A percentile compares a stretch with the other conserved stretches of the same genome.
Conservation (phyloP, 2,113 vertebrate genomes). For the Cyprinodon tularosa region DNA sequence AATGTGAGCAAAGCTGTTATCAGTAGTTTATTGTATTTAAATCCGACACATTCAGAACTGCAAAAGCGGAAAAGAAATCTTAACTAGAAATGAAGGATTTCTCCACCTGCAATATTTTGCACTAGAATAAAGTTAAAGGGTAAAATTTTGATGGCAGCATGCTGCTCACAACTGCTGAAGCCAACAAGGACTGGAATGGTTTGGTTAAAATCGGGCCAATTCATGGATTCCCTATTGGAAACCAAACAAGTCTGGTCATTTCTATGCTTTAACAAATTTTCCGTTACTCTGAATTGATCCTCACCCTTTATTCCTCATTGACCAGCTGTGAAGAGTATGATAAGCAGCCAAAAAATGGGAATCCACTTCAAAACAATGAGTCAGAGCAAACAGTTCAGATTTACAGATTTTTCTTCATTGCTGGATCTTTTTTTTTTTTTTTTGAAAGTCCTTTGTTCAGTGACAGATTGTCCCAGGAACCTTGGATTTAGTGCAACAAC, state of each 20-base stretch:
- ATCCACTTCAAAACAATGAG: slow-evolving; percentile 8
- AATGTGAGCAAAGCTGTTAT: slow-evolving; percentile 91
- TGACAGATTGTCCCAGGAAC: slow-evolving; percentile 79
- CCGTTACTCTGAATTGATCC: slow-evolving; percentile 67
- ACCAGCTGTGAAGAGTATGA: slow-evolving; percentile 30
- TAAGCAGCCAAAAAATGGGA: slow-evolving; percentile 17
- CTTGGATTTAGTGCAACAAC: slow-evolving; percentile 89
- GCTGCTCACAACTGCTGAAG: slow-evolving; percentile 85
- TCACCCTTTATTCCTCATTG: slow-evolving; percentile 58
- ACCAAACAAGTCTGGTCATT: slow-evolving; percentile 24
- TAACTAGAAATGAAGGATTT: slow-evolving; percentile 66
- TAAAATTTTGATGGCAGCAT: slow-evolving; percentile 86
- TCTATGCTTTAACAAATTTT: slow-evolving; percentile 35
- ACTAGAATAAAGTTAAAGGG: slow-evolving; percentile 88
- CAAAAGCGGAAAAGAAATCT: slow-evolving; percentile 45
- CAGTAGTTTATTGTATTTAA: slow-evolving; percentile 99
- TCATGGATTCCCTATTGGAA: slow-evolving; percentile 6
- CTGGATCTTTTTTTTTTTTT: slow-evolving; percentile 45
- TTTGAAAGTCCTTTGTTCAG: slow-evolving; percentile 51
- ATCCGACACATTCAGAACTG: slow-evolving; percentile 95
- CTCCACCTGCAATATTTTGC: slow-evolving; percentile 87
- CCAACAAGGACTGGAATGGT: slow-evolving; percentile 84
- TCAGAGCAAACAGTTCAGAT: slow-evolving; percentile 10
- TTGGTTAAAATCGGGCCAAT: slow-evolving; percentile 13
- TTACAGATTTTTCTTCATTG: slow-evolving; percentile 32